Evolutionary conservation across 1,140 invertebrate species (phyloP).

Genomic region (Camponotus vicinus): DNA sequence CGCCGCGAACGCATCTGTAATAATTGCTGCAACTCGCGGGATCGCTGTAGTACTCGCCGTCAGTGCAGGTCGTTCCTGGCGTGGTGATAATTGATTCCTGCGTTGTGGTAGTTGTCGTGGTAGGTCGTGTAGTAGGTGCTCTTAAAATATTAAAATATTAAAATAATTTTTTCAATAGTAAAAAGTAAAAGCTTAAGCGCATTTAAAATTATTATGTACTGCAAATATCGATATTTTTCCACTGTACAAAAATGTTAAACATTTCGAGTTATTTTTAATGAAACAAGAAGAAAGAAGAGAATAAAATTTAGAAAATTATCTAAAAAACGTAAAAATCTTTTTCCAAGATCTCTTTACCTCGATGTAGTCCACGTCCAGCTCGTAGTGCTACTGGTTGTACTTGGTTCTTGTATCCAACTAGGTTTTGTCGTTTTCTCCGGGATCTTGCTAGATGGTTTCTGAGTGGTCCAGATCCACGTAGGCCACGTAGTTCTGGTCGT

Average conservation of each 20-base stretch:
- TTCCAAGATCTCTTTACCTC: neutral
- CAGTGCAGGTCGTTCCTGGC: slow-evolving; percentile 85
- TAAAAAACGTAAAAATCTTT: neutral
- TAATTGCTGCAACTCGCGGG: slow-evolving; percentile 91
- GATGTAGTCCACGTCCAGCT: slow-evolving; percentile 22
- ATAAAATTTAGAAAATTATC: neutral
- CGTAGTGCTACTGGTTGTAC: slow-evolving; percentile 33
- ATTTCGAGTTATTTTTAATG: neutral
- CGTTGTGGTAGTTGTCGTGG: slow-evolving; percentile 26
- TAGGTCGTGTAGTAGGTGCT: slow-evolving; percentile 27
- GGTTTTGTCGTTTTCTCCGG: slow-evolving; percentile 60
- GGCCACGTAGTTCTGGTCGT: slow-evolving; percentile 79
- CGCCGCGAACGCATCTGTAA: slow-evolving; percentile 91
- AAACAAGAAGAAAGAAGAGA: neutral
- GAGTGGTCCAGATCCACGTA: slow-evolving; percentile 71
- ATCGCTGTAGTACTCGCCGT: slow-evolving; percentile 90
- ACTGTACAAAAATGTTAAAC: neutral
- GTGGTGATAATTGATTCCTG: neutral
- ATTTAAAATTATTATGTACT: neutral
- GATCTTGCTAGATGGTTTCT: slow-evolving; percentile 61
- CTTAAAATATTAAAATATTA: neutral
- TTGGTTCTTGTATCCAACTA: slow-evolving; percentile 24
- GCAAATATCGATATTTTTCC: neutral
- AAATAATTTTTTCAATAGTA: neutral
- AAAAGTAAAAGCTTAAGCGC: neutral